Base-by-base conservation (phyloP, 2,113 vertebrate genomes). In the Pteronura brasiliensis region DNA sequence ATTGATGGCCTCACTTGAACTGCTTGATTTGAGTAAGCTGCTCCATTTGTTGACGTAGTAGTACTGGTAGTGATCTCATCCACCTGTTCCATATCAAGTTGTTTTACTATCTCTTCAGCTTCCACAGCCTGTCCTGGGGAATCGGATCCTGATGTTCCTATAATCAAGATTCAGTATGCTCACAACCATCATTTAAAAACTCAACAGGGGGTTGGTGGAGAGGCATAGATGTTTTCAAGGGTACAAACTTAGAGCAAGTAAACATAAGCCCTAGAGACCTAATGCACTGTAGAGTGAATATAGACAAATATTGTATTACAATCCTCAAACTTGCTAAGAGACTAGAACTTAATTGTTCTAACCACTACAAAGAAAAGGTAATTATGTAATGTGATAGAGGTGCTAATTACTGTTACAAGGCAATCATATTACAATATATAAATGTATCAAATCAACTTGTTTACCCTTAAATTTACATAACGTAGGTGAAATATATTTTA, bases 21-120 rank as follows among this genome's bases (percentile, higher is more conserved):
- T 76, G 99, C 98, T 97, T 99, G 98, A 96, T 96, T 97, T 6
- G 98, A 95, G 31, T 99, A 98, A 96, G 99, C 96, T 9, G 99
- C 97, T 59, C 99, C 99, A 29, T 99, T 99, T 49, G 99, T 98
- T 17, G 99, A 99, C 0, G 99, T 99, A 25, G 99, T 99, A 18
- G 99, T 99, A 97, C 99, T 99, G 91, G 99, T 99, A 77, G 99
- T 99, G 4, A 99, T 99, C 98, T 99, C 99, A 61, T 99, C 99
- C 47, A 99, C 99, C 98, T 99, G 99, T 81, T 99, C 99, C 98
- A 99, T 99, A 87, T 99, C 99, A 96, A 99, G 99, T 98, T 99
- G 99, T 96, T 99, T 99, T 61, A 99, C 99, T 80, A 99, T 99
- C 96, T 99, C 99, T 98, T 99, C 99, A 0, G 99, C 99, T 91